Evolutionary conservation across 2,888 invertebrate genomes (phyloP).

Genomic region (Drosophila subquinaria): DNA sequence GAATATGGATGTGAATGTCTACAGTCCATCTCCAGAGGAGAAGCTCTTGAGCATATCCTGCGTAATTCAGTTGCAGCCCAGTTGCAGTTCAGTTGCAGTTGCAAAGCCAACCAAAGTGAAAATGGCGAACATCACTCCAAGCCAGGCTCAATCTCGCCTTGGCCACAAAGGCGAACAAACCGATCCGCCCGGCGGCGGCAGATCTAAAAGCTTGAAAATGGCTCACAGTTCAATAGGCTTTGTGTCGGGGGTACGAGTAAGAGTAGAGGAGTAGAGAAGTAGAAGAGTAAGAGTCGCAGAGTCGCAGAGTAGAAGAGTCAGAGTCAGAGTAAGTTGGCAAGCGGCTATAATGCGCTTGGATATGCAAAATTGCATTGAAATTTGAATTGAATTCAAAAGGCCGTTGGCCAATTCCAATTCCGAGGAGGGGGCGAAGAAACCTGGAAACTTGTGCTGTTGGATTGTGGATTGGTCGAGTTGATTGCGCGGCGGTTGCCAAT

Average conservation of each 20-base stretch:
- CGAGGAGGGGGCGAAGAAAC: constrained; percentile 1
- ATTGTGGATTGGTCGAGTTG: constrained; percentile 54
- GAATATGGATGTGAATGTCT: constrained; percentile 21
- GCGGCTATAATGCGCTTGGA: constrained; percentile 82
- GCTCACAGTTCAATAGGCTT: constrained; percentile 81
- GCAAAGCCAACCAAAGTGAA: constrained; percentile 31
- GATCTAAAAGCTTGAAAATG: constrained; percentile 62
- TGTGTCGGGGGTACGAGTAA: constrained; percentile 46
- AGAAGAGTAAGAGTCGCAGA: constrained; percentile 48
- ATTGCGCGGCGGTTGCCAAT: constrained; percentile 79
- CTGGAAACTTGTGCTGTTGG: constrained; percentile 31
- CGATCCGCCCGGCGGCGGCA: constrained; percentile 70
- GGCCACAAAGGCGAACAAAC: constrained; percentile 57
- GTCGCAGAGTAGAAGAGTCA: constrained; percentile 60
- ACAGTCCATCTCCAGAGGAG: constrained; percentile 52
- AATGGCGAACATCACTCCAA: constrained; percentile 73
- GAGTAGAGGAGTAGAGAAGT: background rate
- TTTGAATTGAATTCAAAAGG: constrained; percentile 84
- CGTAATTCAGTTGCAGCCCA: constrained; percentile 73
- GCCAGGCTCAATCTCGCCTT: constrained; percentile 65
- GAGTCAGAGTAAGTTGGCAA: constrained; percentile 77
- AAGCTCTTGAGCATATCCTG: constrained; percentile 49
- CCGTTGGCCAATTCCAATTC: constrained; percentile 50
- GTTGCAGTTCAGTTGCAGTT: constrained; percentile 44
- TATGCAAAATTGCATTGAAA: constrained; percentile 85